A percentile compares a stretch with the other conserved stretches of the same genome.
Evolutionary conservation across 2,888 invertebrate species (phyloP).

Genomic region (Alcis repandata): DNA sequence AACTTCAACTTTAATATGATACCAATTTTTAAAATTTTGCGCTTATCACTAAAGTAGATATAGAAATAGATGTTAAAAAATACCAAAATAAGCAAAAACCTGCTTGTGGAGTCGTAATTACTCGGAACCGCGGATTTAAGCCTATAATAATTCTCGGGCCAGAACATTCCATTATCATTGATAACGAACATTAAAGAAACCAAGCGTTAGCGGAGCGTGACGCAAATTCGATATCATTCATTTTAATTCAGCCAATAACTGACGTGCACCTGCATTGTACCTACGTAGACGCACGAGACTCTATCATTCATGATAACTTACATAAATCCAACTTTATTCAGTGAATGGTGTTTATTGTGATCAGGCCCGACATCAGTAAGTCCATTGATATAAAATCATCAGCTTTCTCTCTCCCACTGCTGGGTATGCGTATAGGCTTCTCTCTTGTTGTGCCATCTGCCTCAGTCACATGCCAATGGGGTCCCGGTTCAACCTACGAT

Average conservation of each 20-base stretch:
- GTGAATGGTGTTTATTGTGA: conserved; percentile 15
- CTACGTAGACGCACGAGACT: conserved; percentile 12
- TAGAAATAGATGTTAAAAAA: too few species aligned
- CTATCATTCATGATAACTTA: conserved; percentile 47
- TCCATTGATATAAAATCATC: background rate
- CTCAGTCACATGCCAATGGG: too few species aligned
- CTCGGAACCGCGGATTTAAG: background rate
- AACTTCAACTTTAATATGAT: too few species aligned
- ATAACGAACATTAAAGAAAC: background rate
- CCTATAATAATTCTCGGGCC: conserved; percentile 1
- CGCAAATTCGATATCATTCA: conserved; percentile 47
- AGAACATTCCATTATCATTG: background rate
- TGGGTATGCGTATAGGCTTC: too few species aligned
- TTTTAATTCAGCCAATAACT: conserved; percentile 46
- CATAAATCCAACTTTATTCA: conserved; percentile 11
- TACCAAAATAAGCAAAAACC: too few species aligned
- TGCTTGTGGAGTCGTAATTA: background rate
- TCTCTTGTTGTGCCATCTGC: too few species aligned
- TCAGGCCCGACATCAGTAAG: conserved; percentile 1
- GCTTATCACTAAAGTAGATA: too few species aligned
- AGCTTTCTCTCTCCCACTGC: too few species aligned
- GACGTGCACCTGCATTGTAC: conserved; percentile 35
- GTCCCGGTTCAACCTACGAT: too few species aligned
- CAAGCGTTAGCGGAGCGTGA: conserved; percentile 43
- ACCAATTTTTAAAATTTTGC: too few species aligned